Base-by-base conservation (phyloP, 1,140 invertebrate genomes). In the Drosophila guanche region DNA sequence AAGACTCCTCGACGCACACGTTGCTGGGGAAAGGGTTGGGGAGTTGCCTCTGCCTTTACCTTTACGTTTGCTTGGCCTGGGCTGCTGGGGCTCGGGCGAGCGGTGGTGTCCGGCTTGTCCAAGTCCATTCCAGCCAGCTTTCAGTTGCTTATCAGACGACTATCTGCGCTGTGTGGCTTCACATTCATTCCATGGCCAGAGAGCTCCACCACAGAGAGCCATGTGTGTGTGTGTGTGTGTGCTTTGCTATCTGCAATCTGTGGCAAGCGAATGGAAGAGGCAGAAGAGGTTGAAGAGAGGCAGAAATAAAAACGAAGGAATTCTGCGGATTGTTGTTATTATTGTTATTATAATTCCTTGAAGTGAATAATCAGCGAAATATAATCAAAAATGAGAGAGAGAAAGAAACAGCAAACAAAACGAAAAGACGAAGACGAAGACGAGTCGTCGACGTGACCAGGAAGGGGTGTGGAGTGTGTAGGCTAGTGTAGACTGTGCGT, bases 331-430 rank as follows among this genome's bases (percentile, higher is more conserved):
- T 89, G 83, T 88, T 88, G 83, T 88, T 88, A 88, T 88, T 88
- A 88, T 88, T 88, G 83, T 88, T 88, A 88, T 88, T 88, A 88
- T 88, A 88, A 88, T 88, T 88, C 83, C 83, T 88, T 88, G 83
- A 88, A 89, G 83, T 88, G 83, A 84, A 83, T 88, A 74, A 88
- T 88, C 83, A 88, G 83, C 83, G 55, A 89, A 88, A 88, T 88
- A 88, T 88, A 88, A 88, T 88, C 83, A 88, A 88, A 76, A 84
- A 86, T 80, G 73, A 77, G 74, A 68, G 33, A 74, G 60, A 68
- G 53, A 47, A 85, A 84, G n/a, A 68, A 79, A 75, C 76, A 85
- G 66, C 75, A 51, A 52, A 58, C 60, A 33, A 57, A 51, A 33
- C 22, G 53, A 51, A 25, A 0, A 20, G 16, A 20, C 16, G 16